Percentiles rank a stretch among this genome's conserved stretches.
Conservation (phyloP, 2,797 vertebrate species). For the Notoglanidium macrostoma region DNA sequence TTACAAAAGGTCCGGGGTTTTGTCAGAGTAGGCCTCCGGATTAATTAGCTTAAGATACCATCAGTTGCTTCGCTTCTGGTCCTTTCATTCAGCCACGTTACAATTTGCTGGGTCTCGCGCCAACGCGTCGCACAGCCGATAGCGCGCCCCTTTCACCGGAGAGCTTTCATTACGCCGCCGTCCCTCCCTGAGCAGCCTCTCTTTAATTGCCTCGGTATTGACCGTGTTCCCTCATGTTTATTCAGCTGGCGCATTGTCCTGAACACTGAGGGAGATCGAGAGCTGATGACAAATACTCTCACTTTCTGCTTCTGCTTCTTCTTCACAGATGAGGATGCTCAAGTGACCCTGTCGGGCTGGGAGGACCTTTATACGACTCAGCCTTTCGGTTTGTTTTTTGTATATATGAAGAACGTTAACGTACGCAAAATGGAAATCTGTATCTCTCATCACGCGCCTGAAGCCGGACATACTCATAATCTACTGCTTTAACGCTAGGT, state of each 20-base stretch:
- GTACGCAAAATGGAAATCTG: neutral
- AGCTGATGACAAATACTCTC: conserved; percentile 39
- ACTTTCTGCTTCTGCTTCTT: neutral
- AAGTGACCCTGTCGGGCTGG: neutral
- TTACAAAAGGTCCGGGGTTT: conserved; percentile 36
- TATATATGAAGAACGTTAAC: neutral
- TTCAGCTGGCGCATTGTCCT: conserved; percentile 50
- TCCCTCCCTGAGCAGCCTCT: conserved; percentile 34
- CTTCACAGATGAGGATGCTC: neutral
- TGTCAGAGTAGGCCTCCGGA: conserved; percentile 45
- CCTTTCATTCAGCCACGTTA: conserved; percentile 35
- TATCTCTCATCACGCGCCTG: too few species aligned
- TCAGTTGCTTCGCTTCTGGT: conserved; percentile 29
- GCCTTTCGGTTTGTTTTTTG: neutral
- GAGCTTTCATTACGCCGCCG: conserved; percentile 48
- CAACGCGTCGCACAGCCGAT: conserved; percentile 35
- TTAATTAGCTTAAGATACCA: conserved; percentile 57
- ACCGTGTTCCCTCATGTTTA: conserved; percentile 56
- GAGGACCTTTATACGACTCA: neutral
- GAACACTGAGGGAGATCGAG: conserved; percentile 42
- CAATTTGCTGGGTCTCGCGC: conserved; percentile 35
- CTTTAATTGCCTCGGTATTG: conserved; percentile 56
- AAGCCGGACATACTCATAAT: too few species aligned
- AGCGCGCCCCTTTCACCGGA: conserved; percentile 47
- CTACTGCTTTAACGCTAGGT: too few species aligned